Conservation (phyloP, 2,888 invertebrate genomes). For the Sympetrum striolatum region DNA sequence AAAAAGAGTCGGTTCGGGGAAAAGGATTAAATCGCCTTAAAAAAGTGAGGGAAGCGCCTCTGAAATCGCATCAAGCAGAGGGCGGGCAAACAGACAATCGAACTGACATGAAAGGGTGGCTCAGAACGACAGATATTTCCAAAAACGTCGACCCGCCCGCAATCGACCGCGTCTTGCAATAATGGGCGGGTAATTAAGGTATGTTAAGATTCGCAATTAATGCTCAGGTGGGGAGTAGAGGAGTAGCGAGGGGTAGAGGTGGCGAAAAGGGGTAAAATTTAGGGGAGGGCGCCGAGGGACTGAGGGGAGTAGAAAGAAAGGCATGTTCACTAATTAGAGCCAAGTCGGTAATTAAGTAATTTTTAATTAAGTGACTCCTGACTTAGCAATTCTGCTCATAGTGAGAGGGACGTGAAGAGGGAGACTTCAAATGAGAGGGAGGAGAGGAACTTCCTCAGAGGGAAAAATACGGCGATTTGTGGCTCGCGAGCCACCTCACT, state of each 20-base stretch:
- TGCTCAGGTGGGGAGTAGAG: neutral
- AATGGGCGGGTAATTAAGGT: constrained; percentile 37
- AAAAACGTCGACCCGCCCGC: neutral
- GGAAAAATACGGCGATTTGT: too few relatives aligned
- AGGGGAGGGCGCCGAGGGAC: constrained; percentile 47
- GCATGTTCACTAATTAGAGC: constrained; percentile 67
- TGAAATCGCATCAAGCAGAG: neutral
- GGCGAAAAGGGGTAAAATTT: constrained; percentile 24
- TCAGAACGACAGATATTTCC: neutral
- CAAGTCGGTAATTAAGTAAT: constrained; percentile 73
- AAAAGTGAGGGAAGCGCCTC: too few relatives aligned
- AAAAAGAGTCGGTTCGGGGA: too few relatives aligned
- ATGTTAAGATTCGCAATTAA: constrained; percentile 44
- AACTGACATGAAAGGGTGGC: neutral
- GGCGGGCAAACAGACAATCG: neutral
- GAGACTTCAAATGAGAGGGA: neutral
- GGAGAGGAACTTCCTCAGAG: too few relatives aligned
- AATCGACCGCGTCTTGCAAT: neutral
- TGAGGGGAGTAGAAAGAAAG: constrained; percentile 53
- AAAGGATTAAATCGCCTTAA: too few relatives aligned
- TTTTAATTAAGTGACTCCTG: constrained; percentile 67
- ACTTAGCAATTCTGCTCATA: constrained; percentile 45
- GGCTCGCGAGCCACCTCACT: too few relatives aligned
- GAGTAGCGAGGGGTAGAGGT: constrained; percentile 25
- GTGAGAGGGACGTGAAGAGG: constrained; percentile 1